Conservation (phyloP, 2,113 vertebrate species). For the Pygoscelis adeliae region DNA sequence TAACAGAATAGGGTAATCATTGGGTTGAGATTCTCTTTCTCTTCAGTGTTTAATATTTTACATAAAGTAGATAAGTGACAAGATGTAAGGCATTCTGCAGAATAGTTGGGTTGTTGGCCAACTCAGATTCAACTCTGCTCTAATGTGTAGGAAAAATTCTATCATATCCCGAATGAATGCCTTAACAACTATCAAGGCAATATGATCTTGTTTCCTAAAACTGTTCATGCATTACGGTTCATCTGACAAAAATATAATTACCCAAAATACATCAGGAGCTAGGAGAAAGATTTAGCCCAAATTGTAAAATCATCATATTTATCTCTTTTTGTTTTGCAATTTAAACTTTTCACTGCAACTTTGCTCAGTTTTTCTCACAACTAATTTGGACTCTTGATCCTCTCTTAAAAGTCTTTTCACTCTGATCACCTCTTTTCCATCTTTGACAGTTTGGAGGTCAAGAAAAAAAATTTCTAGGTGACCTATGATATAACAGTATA, state of each 20-base stretch:
- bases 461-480: neutral
- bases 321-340: neutral
- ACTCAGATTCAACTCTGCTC: neutral
- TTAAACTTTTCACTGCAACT: neutral
- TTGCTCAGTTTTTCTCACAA: neutral
- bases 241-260: neutral
- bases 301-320: neutral
- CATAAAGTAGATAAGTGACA: neutral
- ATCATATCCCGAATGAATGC: neutral
- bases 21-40: neutral
- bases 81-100: neutral
- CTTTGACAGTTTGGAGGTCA: constrained; percentile 12
- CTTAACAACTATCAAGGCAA: neutral
- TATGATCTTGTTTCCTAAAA: neutral
- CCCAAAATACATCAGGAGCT: neutral
- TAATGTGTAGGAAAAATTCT: neutral
- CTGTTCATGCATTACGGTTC: neutral
- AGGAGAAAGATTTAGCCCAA: neutral
- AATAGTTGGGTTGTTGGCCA: neutral
- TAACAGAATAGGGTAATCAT: neutral
- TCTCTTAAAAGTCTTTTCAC: constrained; percentile 48
- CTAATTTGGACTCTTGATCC: constrained; percentile 6
- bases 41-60: neutral
- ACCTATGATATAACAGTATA: neutral
- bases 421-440: neutral